Percentiles rank a stretch among this genome's conserved stretches.
phyloP scores from a whole-genome alignment of 2,888 invertebrate genomes.

The Muschampia plurimacula region DNA sequence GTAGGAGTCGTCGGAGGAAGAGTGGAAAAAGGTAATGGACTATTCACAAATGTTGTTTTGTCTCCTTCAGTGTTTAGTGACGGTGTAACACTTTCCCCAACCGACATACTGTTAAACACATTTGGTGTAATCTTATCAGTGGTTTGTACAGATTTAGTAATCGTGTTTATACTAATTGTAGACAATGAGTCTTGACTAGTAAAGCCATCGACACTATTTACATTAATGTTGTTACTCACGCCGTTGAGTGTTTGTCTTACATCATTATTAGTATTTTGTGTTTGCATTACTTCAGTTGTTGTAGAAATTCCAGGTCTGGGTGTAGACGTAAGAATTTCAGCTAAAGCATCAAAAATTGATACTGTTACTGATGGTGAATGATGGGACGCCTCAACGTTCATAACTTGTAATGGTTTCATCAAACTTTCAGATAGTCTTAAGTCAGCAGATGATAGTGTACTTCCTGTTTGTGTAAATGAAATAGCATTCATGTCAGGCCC shows the following conservation, averaged over 20 bases:
- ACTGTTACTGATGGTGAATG: conserved; percentile 85
- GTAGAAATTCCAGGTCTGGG: conserved; percentile 74
- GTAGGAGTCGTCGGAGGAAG: conserved; percentile 63
- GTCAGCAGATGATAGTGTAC: conserved; percentile 79
- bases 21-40: conserved; percentile 50
- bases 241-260: conserved; percentile 75
- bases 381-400: conserved; percentile 85
- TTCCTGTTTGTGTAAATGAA: conserved; percentile 80
- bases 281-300: conserved; percentile 71
- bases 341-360: conserved; percentile 86
- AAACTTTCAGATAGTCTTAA: conserved; percentile 81
- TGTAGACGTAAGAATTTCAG: conserved; percentile 85
- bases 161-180: conserved; percentile 70
- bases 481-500: conserved; percentile 82
- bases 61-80: conserved; percentile 67
- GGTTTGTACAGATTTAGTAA: conserved; percentile 81
- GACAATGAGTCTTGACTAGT: conserved; percentile 65
- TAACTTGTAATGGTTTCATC: conserved; percentile 75
- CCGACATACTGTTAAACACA: conserved; percentile 80
- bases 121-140: conserved; percentile 74
- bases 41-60: conserved; percentile 65
- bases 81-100: conserved; percentile 72
- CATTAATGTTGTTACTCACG: conserved; percentile 83
- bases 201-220: conserved; percentile 76
- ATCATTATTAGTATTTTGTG: conserved; percentile 68